Evolutionary conservation across 2,888 invertebrate genomes (phyloP).

Genomic region (Ramazzottius varieornatus): DNA sequence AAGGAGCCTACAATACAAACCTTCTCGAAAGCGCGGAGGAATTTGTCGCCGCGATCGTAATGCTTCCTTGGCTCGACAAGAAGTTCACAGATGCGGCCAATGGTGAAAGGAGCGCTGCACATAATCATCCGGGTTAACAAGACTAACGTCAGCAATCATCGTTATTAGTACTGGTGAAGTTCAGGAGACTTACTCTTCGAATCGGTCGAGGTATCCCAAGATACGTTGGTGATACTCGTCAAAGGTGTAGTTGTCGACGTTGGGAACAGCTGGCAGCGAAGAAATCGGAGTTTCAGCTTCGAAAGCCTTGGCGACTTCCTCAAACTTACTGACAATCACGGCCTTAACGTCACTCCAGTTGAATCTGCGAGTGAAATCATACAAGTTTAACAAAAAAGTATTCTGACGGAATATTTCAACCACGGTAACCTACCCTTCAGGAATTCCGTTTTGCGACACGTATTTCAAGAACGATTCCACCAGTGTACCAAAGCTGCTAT

Average conservation of each 20-base stretch:
- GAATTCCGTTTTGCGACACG: not conserved
- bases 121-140: slow-evolving; percentile 9
- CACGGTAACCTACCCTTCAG: not conserved
- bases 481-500: not conserved
- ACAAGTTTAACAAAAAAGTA: not conserved
- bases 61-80: slow-evolving; percentile 68
- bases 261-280: not conserved
- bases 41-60: slow-evolving; percentile 82
- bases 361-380: not conserved
- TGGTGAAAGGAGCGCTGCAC: slow-evolving; percentile 71
- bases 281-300: not conserved
- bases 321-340: not conserved
- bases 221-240: not conserved
- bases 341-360: not conserved
- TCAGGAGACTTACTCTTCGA: not conserved
- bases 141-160: not conserved
- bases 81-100: slow-evolving; percentile 79
- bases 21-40: slow-evolving; percentile 84
- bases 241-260: not conserved
- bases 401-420: not conserved
- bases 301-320: not conserved
- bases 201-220: not conserved
- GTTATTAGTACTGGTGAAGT: not conserved
- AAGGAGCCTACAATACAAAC: too few relatives aligned
- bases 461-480: not conserved